Conservation (phyloP, 2,797 vertebrate genomes). For the Miichthys miiuy region DNA sequence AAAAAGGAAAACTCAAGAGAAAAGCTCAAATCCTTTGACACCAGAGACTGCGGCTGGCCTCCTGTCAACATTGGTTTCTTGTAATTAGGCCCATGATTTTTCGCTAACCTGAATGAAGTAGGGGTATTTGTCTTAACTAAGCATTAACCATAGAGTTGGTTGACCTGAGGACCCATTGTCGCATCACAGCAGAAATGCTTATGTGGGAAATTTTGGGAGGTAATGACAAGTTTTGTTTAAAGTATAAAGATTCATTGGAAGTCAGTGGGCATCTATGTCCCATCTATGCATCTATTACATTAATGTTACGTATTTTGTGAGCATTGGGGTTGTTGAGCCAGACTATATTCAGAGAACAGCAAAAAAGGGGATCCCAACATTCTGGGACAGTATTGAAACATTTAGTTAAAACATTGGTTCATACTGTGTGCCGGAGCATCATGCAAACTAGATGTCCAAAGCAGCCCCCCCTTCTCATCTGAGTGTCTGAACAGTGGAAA, state of each 20-base stretch:
- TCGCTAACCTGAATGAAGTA: not conserved
- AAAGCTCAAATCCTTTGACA: constrained; percentile 1
- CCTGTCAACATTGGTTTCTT: too few relatives aligned
- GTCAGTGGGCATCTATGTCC: too few relatives aligned
- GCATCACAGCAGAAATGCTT: too few relatives aligned
- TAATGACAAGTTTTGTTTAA: not conserved
- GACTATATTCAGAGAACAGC: not conserved
- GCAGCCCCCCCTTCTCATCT: constrained; percentile 10
- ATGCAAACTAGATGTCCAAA: constrained; percentile 12
- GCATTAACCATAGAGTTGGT: too few relatives aligned
- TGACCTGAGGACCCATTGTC: not conserved
- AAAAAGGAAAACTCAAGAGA: not conserved
- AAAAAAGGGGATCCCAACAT: not conserved
- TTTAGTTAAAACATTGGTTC: not conserved
- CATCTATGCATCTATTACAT: not conserved
- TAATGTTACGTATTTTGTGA: not conserved
- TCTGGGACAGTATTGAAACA: too few relatives aligned
- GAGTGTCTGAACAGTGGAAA: constrained; percentile 45
- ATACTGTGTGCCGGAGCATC: not conserved
- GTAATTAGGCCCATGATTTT: not conserved
- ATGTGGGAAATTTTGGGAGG: not conserved
- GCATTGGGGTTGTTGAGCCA: too few relatives aligned
- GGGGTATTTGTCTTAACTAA: not conserved
- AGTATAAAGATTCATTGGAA: not conserved
- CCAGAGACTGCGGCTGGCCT: too few relatives aligned